Conservation (phyloP, 2,888 invertebrate genomes). For the Nomada ferruginata region DNA sequence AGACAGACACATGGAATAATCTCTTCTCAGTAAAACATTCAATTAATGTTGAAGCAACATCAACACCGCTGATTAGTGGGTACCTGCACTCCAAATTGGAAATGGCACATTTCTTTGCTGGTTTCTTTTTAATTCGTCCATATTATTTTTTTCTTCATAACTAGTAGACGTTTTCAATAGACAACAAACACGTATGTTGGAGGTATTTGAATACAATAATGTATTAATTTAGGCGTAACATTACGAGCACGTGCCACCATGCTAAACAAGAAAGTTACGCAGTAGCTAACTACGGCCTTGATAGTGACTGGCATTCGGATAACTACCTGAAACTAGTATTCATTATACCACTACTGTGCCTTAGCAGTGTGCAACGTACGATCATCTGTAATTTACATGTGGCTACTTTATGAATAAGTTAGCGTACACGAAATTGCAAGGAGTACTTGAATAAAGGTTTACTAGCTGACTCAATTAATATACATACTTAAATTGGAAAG, state of each 20-base stretch:
- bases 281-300: constrained; percentile 33
- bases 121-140: too few species aligned
- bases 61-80: too few species aligned
- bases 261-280: constrained; percentile 39
- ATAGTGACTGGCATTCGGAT: constrained; percentile 44
- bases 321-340: constrained; percentile 54
- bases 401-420: not conserved
- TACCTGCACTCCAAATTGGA: too few species aligned
- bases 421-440: not conserved
- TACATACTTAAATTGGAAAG: not conserved
- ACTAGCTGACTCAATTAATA: not conserved
- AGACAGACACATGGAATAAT: too few species aligned
- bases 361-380: not conserved
- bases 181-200: not conserved
- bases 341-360: constrained; percentile 34
- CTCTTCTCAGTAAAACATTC: too few species aligned
- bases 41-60: too few species aligned
- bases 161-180: not conserved
- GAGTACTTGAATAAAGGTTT: not conserved
- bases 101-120: too few species aligned
- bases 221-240: constrained; percentile 8
- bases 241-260: constrained; percentile 14
- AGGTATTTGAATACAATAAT: not conserved
- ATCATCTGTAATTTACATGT: constrained; percentile 15
- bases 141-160: not conserved